Evolutionary conservation across 2,888 invertebrate genomes (phyloP).

Genomic region (Pedicia rivosa): DNA sequence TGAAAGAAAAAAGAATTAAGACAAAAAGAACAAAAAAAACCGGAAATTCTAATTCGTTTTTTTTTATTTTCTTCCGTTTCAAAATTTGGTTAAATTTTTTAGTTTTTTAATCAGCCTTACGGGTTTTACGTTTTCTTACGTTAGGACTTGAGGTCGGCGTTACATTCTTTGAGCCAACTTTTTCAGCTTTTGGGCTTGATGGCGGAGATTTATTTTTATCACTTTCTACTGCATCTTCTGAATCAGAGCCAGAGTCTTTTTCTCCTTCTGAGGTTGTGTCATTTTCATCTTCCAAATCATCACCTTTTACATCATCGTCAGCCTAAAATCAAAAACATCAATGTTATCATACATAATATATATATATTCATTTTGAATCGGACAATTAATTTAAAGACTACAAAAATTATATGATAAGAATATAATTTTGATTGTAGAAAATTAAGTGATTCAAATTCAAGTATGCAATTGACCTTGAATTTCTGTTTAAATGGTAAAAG

Average conservation of each 20-base stretch:
- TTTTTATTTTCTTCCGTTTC: not conserved
- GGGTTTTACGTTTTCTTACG: conserved; percentile 50
- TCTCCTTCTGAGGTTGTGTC: conserved; percentile 18
- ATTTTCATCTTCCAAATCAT: conserved; percentile 15
- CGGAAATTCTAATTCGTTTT: not conserved
- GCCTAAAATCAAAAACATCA: conserved; percentile 14
- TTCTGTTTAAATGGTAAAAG: no score
- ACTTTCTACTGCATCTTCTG: conserved; percentile 12
- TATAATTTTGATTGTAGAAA: no score
- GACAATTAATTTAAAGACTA: no score
- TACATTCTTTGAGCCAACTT: conserved; percentile 6
- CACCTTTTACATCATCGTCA: conserved; percentile 21
- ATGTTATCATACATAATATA: no score
- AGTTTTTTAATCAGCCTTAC: conserved; percentile 46
- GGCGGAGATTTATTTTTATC: conserved; percentile 5
- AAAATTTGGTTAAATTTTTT: not conserved
- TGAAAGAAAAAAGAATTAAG: no score
- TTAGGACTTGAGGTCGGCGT: conserved; percentile 33
- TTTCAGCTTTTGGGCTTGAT: conserved; percentile 3
- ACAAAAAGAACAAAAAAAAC: no score
- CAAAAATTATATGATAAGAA: no score
- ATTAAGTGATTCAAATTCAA: no score
- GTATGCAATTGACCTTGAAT: no score
- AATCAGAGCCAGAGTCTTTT: conserved; percentile 17
- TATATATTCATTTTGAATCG: no score